A percentile compares a stretch with the other conserved stretches of the same genome.
Evolutionary conservation across 2,797 vertebrate species (phyloP).

Genomic region (Tympanoctomys barrerae): DNA sequence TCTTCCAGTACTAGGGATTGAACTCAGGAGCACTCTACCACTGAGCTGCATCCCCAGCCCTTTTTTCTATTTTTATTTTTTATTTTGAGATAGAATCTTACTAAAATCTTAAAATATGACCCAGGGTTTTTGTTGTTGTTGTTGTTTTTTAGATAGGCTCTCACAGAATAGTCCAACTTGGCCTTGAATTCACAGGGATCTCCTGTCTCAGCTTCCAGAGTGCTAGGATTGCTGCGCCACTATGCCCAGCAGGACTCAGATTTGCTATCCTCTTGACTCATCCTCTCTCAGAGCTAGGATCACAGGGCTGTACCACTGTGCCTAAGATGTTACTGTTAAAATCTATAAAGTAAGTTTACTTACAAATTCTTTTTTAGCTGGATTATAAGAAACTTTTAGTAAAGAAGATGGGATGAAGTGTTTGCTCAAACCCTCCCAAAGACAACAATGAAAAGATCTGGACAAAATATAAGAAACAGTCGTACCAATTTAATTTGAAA

Average conservation of each 20-base stretch:
- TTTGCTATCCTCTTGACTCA: neutral
- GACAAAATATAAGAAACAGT: constrained; percentile 2
- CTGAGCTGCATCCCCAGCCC: neutral
- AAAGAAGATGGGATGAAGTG: neutral
- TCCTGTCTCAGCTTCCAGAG: neutral
- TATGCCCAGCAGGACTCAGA: neutral
- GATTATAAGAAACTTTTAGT: constrained; percentile 21
- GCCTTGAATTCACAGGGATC: neutral
- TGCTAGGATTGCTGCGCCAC: neutral
- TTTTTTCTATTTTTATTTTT: neutral
- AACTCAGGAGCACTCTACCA: neutral
- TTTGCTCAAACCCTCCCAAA: neutral
- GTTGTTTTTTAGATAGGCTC: neutral
- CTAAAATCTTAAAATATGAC: neutral
- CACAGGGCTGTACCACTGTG: neutral
- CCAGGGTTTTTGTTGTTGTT: neutral
- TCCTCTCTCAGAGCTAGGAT: neutral
- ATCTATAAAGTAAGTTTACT: neutral
- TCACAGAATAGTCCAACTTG: neutral
- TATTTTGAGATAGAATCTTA: neutral
- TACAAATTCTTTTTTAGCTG: constrained; percentile 39
- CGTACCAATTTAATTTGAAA: too few species aligned
- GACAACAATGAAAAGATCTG: neutral
- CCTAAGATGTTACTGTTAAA: neutral
- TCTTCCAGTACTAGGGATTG: neutral